Evolutionary conservation across 2,888 invertebrate species (phyloP), one percentile per base, ranked within the genome.

Genomic region (Thelaira solivaga): DNA sequence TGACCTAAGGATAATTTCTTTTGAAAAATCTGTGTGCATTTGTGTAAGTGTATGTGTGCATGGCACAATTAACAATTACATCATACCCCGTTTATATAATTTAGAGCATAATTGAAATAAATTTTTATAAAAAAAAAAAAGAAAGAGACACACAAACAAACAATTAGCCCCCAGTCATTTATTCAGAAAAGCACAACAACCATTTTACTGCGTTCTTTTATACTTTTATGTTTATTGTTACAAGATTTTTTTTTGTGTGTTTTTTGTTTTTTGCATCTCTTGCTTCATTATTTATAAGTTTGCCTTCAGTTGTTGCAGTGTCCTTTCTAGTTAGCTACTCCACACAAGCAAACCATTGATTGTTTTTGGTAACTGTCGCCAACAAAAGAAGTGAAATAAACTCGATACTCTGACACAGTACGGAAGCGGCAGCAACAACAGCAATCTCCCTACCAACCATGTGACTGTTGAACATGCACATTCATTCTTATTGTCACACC

Each of bases 401-500:
- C 22, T 22, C 11, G 16, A 43, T 34, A 71, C 16, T n/a, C n/a
- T 41, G 26, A 1, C 24, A 51, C 39, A 43, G 26, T 16, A 26
- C 68, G 36, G 47, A 26, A 41, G 36, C 57, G 24, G 36, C 47
- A 39, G 36, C 7, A 45, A 8, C 20, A 39, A 55, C 62, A 47
- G 39, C 45, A 72, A 72, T 72, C 64, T 64, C 39, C 41, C 36
- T 16, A 29, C 20, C 53, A 62, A 36, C 29, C 55, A 64, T 72
- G 36, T 55, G 61, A 57, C 47, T 65, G 64, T 39, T 65, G 73
- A 68, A 68, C 74, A 75, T 68, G 67, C 53, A 61, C 74, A 75
- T 75, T 75, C 49, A 71, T 51, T 69, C 55, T 64, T 74, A 69
- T 79, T 81, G 80, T 80, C 80, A 79, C 75, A 73, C 77, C 79